A percentile compares a stretch with the other conserved stretches of the same genome.
These are phyloP conservation scores for Equus quagga DNA, from an alignment of 2,113 vertebrate species.

Conservation along the genomic window DNA sequence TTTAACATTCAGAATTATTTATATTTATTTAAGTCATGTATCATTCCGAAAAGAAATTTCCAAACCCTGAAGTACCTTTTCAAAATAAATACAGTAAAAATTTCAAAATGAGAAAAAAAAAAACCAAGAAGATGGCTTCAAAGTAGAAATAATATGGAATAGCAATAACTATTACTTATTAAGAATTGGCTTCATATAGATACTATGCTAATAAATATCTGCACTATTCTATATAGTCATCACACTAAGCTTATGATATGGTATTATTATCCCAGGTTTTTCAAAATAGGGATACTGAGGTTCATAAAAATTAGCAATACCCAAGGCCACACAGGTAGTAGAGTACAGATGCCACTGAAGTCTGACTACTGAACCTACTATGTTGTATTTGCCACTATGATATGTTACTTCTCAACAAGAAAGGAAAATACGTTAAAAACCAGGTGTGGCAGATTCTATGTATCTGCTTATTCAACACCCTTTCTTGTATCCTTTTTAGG, in stretches of 20 bases:
- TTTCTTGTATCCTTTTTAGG: background rate
- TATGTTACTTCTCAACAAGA: background rate
- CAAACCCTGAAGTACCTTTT: background rate
- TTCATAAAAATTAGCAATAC: background rate
- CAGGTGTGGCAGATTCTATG: background rate
- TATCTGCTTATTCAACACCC: background rate
- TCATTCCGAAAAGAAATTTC: background rate
- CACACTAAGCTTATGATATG: background rate
- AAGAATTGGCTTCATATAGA: background rate
- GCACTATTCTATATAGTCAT: background rate
- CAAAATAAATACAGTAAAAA: background rate
- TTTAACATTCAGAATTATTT: conserved; percentile 25
- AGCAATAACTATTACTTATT: background rate
- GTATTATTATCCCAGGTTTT: background rate
- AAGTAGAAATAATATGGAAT: background rate
- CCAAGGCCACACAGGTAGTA: background rate
- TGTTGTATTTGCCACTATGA: background rate
- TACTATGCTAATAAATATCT: background rate
- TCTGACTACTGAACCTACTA: background rate
- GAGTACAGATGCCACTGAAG: background rate
- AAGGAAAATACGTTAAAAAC: background rate
- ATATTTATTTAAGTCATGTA: conserved; percentile 9
- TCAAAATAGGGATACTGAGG: background rate
- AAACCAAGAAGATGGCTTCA: background rate
- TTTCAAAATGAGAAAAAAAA: background rate